Base-by-base conservation (phyloP, 2,113 vertebrate genomes). In the Trichechus manatus region DNA sequence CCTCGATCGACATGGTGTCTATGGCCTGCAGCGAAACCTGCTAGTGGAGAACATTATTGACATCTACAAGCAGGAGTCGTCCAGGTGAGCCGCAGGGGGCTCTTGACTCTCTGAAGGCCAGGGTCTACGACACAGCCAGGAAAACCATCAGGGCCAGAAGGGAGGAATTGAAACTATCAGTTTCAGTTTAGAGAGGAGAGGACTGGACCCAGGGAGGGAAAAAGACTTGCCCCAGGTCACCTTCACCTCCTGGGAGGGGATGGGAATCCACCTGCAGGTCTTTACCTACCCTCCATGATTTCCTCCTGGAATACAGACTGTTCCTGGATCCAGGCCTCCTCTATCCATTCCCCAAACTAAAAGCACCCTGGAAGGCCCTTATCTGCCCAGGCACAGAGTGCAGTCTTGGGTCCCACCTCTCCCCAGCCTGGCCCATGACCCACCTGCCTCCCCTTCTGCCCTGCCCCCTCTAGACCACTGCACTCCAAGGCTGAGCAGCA, bases 31-130 rank as follows among this genome's bases (percentile, higher is more conserved):
- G 97, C 98, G 99, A 86, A 99, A 99, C 98, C 99, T 99, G 90
- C 98, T 99, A n/a, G 99, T 99, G 96, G 99, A 99, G 98, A 99
- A 99, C 97, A 99, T 99, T 81, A 99, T 99, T 0, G 99, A 99
- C 97, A 99, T 99, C 92, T 99, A 99, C 98, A 99, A 99, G 95
- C 99, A 99, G 92, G 99, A 99, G 88, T 98, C 99, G 13, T 98
- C 98, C 93, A 98, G 99, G 99, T 99, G 81, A 97, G 98, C 86
- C 6, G 59, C 23, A 14, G 13, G 66, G 66, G 63, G 39, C 56
- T 47, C 44, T 25, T 17, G 4, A 56, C 53, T 63, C 64, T 94
- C 70, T 39, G 4, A 25, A n/a, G 77, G 25, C 64, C 33, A 64
- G 61, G 20, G 23, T 50, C 63, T n/a, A 89, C 42, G 50, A 23